Evolutionary conservation across 2,113 vertebrate genomes (phyloP).

Genomic region (Antennarius striatus): DNA sequence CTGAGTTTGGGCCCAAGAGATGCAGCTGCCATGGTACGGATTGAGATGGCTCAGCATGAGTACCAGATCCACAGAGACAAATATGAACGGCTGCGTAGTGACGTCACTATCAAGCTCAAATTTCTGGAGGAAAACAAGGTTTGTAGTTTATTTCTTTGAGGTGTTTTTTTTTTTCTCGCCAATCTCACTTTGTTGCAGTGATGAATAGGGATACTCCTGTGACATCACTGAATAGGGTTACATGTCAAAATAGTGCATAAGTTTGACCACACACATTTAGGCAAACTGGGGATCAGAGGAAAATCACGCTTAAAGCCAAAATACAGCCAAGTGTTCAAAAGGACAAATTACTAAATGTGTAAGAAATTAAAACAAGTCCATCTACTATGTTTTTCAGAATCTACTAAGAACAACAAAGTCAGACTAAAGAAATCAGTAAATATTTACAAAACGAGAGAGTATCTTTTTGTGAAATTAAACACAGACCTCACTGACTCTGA

Average conservation of each 20-base stretch:
- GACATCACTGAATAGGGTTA: background rate
- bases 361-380: no score
- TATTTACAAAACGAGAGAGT: no score
- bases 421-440: no score
- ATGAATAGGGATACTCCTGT: background rate
- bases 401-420: no score
- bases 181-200: background rate
- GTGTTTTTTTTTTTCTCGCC: background rate
- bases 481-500: no score
- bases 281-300: slow-evolving; percentile 7
- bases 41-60: slow-evolving; percentile 89
- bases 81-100: slow-evolving; percentile 92
- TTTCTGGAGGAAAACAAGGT: slow-evolving; percentile 99
- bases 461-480: no score
- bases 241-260: slow-evolving; percentile 7
- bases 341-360: no score
- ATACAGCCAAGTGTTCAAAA: no score
- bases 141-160: background rate
- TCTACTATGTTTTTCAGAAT: no score
- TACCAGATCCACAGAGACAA: slow-evolving; percentile 94
- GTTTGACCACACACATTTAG: slow-evolving; percentile 6
- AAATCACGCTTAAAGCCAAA: background rate
- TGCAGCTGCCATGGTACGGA: slow-evolving; percentile 84
- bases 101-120: slow-evolving; percentile 96
- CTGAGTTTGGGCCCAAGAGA: slow-evolving; percentile 92